A percentile compares a stretch with the other conserved stretches of the same genome.
Conservation (phyloP, 37 sponge, comb jelly and placozoan genomes). For the Agelas oroides region DNA sequence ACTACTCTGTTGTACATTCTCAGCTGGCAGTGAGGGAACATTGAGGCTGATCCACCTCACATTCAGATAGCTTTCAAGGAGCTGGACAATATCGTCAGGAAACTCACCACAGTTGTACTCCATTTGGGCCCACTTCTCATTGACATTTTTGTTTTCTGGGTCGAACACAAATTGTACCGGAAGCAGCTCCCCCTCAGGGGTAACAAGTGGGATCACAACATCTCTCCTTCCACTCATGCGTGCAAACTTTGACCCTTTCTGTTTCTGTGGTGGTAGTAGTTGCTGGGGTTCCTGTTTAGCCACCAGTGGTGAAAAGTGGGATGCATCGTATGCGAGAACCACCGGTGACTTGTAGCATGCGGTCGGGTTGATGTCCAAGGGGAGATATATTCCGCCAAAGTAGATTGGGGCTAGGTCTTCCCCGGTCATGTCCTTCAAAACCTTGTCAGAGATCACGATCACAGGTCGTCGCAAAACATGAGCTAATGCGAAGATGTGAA, state of each 20-base stretch:
- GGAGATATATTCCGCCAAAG: slow-evolving; percentile 96
- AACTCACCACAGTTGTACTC: slow-evolving; percentile 51
- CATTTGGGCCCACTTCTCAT: slow-evolving; percentile 47
- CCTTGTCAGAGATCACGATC: slow-evolving; percentile 86
- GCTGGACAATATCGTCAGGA: slow-evolving; percentile 50
- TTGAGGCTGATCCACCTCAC: slow-evolving; percentile 69
- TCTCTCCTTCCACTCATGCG: slow-evolving; percentile 31
- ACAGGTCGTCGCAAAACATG: slow-evolving; percentile 89
- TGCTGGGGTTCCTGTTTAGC: slow-evolving; percentile 40
- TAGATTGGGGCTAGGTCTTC: slow-evolving; percentile 91
- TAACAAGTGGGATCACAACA: slow-evolving; percentile 85
- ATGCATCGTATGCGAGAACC: slow-evolving; percentile 88
- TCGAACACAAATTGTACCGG: slow-evolving; percentile 83
- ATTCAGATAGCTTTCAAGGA: slow-evolving; percentile 72
- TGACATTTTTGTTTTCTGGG: slow-evolving; percentile 50
- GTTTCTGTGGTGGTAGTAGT: background rate
- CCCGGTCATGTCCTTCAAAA: slow-evolving; percentile 68
- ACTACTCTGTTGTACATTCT: background rate
- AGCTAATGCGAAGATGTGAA: slow-evolving; percentile 93
- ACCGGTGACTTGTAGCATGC: slow-evolving; percentile 90
- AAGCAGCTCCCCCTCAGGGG: slow-evolving; percentile 75
- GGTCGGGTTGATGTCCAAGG: slow-evolving; percentile 80
- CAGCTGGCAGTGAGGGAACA: background rate
- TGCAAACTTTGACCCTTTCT: background rate
- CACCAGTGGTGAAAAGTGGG: slow-evolving; percentile 94